Evolutionary conservation across 2,888 invertebrate species (phyloP).

Genomic region (Leucophenga maculata): DNA sequence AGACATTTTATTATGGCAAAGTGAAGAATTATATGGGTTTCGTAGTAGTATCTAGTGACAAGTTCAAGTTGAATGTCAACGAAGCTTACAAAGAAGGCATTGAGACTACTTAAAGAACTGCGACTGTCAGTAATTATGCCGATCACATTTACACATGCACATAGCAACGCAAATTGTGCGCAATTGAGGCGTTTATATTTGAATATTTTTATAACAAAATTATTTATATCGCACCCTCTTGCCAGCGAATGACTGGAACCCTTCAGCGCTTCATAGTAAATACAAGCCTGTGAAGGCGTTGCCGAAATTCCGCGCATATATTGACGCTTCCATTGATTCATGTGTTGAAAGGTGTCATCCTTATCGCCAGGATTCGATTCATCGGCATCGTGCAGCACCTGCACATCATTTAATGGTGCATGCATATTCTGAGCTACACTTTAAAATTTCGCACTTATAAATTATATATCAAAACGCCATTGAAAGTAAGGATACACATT

Average conservation of each 20-base stretch:
- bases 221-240: constrained; percentile 57
- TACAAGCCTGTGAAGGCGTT: constrained; percentile 65
- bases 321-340: constrained; percentile 65
- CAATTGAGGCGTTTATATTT: too few relatives aligned
- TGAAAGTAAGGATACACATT: background rate
- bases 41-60: constrained; percentile 36
- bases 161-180: too few relatives aligned
- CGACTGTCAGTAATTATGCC: constrained; percentile 35
- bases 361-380: constrained; percentile 46
- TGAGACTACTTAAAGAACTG: background rate
- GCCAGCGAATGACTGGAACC: constrained; percentile 63
- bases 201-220: background rate
- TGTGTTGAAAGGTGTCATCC: constrained; percentile 58
- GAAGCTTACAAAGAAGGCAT: constrained; percentile 15
- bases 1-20: constrained; percentile 35
- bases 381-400: constrained; percentile 57
- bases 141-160: background rate
- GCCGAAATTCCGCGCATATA: constrained; percentile 68
- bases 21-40: constrained; percentile 7
- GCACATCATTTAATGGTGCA: constrained; percentile 59
- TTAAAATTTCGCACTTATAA: background rate
- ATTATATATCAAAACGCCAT: background rate
- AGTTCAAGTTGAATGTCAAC: constrained; percentile 69
- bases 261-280: constrained; percentile 69
- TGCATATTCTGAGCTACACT: constrained; percentile 49